A percentile compares a stretch with the other conserved stretches of the same genome.
phyloP scores from a whole-genome alignment of 2,113 vertebrate genomes.

The Raja brachyura region DNA sequence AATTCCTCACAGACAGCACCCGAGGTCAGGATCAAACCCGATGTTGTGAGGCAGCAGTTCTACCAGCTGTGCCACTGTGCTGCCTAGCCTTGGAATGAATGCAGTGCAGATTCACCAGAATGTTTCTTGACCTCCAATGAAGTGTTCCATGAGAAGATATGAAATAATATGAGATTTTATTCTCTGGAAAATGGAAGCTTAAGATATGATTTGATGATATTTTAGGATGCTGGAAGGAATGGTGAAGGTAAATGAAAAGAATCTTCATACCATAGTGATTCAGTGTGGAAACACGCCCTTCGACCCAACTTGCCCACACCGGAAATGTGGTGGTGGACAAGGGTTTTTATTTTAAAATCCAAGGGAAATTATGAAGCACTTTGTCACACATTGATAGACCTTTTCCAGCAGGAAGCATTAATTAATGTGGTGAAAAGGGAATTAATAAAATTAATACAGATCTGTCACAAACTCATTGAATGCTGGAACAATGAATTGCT shows the following conservation, averaged over 20 bases:
- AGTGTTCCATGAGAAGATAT: background rate
- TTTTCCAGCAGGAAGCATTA: background rate
- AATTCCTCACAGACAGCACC: too few species aligned
- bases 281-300: too few species aligned
- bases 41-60: too few species aligned
- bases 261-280: background rate
- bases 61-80: too few species aligned
- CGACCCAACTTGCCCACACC: too few species aligned
- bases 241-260: background rate
- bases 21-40: too few species aligned
- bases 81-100: background rate
- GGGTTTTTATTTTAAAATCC: too few species aligned
- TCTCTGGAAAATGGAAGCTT: background rate
- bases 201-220: background rate
- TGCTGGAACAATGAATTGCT: background rate
- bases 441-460: background rate
- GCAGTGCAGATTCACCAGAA: background rate
- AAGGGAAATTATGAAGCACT: background rate
- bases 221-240: background rate
- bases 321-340: too few species aligned
- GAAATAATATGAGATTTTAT: background rate
- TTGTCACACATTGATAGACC: background rate
- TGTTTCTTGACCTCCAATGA: background rate
- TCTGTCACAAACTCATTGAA: background rate
- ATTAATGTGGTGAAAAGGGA: background rate